Conservation (phyloP, 2,888 invertebrate genomes). For the Diloba caeruleocephala region DNA sequence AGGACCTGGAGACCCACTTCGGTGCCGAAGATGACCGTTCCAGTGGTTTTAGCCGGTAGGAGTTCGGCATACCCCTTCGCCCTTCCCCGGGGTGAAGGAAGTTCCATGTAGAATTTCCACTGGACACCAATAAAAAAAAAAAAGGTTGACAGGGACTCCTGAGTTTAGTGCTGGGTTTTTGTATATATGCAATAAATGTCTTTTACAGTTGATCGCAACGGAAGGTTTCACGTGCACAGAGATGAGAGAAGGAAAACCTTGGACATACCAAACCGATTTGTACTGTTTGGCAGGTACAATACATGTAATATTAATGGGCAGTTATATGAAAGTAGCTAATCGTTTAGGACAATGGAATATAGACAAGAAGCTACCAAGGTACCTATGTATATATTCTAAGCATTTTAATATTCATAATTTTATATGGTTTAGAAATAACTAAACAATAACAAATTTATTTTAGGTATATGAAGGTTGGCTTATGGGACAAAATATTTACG, state of each 20-base stretch:
- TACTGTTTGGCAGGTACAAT: constrained; percentile 96
- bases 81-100: too few species aligned
- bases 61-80: too few species aligned
- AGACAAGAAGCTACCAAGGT: constrained; percentile 92
- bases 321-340: constrained; percentile 95
- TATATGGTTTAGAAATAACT: background rate
- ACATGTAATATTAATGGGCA: constrained; percentile 95
- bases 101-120: too few species aligned
- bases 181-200: constrained; percentile 1
- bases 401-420: background rate
- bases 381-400: constrained; percentile 29
- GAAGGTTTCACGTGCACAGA: constrained; percentile 95
- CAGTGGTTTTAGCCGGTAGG: too few species aligned
- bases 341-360: constrained; percentile 91
- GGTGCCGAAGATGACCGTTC: too few species aligned
- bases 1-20: too few species aligned
- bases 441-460: constrained; percentile 45
- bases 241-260: constrained; percentile 96
- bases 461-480: constrained; percentile 91
- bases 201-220: constrained; percentile 91
- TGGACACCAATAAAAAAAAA: too few species aligned
- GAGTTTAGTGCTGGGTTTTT: too few species aligned
- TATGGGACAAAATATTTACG: constrained; percentile 95
- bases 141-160: too few species aligned
- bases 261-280: constrained; percentile 98